Evolutionary conservation across 2,888 invertebrate species (phyloP), one percentile per base, ranked within the genome.

Genomic region (Tortrix viridana): DNA sequence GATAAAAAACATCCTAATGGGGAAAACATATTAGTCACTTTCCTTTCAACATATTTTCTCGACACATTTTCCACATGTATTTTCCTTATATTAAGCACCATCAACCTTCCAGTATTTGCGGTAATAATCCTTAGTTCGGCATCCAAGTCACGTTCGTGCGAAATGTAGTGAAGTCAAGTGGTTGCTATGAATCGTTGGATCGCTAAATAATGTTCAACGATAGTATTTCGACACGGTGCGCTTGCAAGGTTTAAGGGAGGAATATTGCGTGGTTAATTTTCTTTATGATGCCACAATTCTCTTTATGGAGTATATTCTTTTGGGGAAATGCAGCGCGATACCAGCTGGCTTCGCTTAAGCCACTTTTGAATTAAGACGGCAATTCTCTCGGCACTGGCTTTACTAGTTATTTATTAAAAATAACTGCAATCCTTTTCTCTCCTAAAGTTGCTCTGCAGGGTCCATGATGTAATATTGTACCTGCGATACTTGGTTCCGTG

Each of bases 91-190:
- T 53, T 32, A 46, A 54, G 41, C 32, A 41, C 58, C 55, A 38
- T 26, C 37, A 53, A 55, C 23, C 18, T 37, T 19, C 20, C 50
- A 32, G 49, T 44, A 41, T 48, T 49, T 23, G 48, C 56, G 46
- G 32, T 43, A 64, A 58, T 73, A 72, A 73, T 72, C 67, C 68
- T 43, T 18, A 18, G 60, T 55, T 48, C 57, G 43, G 43, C 43
- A 69, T 70, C 69, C 73, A 72, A 68, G 74, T 68, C 73, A 72
- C 74, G 71, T 70, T 62, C 55, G n/a, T 16, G 14, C 56, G 14
- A 47, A 41, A 60, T 53, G 55, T 54, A 61, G 52, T 59, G 53
- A 54, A 65, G 59, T 60, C 57, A 44, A 54, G 60, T 38, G 52
- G 60, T 60, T 67, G 67, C 68, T 65, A 67, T 60, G 66, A 60